Percentiles rank a stretch among this genome's conserved stretches.
Conservation (phyloP, 2,113 vertebrate genomes). For the Brachionichthys hirsutus region DNA sequence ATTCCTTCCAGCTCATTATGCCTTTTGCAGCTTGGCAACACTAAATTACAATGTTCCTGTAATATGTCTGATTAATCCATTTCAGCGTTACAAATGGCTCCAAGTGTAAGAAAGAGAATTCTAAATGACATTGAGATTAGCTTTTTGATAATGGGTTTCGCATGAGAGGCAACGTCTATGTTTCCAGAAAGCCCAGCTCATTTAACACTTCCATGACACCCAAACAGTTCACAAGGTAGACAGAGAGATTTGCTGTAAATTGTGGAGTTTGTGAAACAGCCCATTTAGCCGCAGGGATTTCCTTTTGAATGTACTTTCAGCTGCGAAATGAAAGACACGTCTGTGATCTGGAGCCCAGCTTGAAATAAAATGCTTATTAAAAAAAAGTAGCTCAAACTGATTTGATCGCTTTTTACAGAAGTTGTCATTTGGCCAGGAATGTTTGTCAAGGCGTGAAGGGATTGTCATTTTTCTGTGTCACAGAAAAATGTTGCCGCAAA, state of each 20-base stretch:
- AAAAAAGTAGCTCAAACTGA: constrained; percentile 5
- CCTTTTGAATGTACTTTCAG: constrained; percentile 27
- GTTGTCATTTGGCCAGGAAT: constrained; percentile 45
- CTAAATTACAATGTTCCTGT: constrained; percentile 59
- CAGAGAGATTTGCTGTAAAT: constrained; percentile 47
- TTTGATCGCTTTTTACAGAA: constrained; percentile 6
- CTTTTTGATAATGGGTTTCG: constrained; percentile 61
- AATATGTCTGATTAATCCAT: constrained; percentile 62
- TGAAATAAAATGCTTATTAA: constrained; percentile 17
- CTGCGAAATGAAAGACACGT: constrained; percentile 36
- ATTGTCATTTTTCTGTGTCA: constrained; percentile 53
- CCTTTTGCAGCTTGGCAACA: constrained; percentile 55
- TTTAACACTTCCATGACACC: constrained; percentile 57
- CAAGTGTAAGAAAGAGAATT: constrained; percentile 52
- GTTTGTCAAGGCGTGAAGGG: constrained; percentile 40
- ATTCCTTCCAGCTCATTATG: constrained; percentile 57
- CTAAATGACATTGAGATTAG: constrained; percentile 63
- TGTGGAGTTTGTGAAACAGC: constrained; percentile 37
- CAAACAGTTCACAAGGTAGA: constrained; percentile 38
- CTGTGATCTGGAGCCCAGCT: constrained; percentile 21
- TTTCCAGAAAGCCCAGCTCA: constrained; percentile 42
- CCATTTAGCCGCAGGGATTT: constrained; percentile 38
- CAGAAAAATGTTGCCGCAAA: constrained; percentile 54
- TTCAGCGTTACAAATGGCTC: constrained; percentile 48
- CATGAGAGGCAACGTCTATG: constrained; percentile 34